Percentiles rank a stretch among this genome's conserved stretches.
phyloP scores from a whole-genome alignment of 2,797 vertebrate genomes.

The Poecilia picta region DNA sequence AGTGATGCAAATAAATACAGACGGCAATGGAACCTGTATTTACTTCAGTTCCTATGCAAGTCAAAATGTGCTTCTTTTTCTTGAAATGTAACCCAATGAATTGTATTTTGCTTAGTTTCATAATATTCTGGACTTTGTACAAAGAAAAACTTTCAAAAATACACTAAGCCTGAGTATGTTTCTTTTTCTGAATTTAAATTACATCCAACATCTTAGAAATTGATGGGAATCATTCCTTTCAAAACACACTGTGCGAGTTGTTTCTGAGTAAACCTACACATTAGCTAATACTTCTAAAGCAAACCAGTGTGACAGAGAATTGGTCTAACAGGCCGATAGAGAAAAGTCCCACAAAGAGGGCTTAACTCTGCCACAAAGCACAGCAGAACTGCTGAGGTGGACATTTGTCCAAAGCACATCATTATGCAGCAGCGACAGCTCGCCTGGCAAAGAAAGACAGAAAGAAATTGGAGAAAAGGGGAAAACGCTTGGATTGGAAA shows the following conservation, averaged over 20 bases:
- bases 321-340: constrained; percentile 27
- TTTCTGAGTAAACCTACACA: constrained; percentile 26
- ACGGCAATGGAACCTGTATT: not conserved
- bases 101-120: not conserved
- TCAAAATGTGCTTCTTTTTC: not conserved
- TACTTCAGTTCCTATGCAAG: not conserved
- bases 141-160: not conserved
- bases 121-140: not conserved
- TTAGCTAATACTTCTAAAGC: constrained; percentile 15
- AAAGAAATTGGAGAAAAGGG: constrained; percentile 27
- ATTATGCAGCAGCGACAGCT: constrained; percentile 58
- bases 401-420: constrained; percentile 60
- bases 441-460: constrained; percentile 51
- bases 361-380: constrained; percentile 50
- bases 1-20: not conserved
- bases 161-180: not conserved
- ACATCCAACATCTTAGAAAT: not conserved
- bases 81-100: not conserved
- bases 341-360: constrained; percentile 48
- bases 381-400: constrained; percentile 66
- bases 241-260: constrained; percentile 20
- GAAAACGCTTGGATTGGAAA: constrained; percentile 40
- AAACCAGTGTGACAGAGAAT: constrained; percentile 22
- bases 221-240: not conserved
- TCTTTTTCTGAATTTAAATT: not conserved